Percentiles rank a stretch among this genome's conserved stretches.
Conservation (phyloP, 1,140 invertebrate genomes). For the Euura saliciscinereae region DNA sequence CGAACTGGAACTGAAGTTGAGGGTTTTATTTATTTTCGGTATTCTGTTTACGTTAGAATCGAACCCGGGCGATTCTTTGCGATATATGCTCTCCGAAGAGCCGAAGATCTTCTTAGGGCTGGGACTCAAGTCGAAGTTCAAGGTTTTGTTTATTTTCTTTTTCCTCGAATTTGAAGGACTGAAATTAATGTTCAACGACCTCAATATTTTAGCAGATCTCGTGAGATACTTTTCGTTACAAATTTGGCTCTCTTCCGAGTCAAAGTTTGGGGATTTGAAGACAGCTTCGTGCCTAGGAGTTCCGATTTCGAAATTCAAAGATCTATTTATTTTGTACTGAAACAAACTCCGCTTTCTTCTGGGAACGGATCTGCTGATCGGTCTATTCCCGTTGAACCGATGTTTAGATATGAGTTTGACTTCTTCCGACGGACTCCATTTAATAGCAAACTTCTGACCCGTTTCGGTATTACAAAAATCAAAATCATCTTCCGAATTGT, state of each 20-base stretch:
- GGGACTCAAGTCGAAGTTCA: slow-evolving; percentile 45
- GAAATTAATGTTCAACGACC: slow-evolving; percentile 39
- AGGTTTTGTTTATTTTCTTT: slow-evolving; percentile 45
- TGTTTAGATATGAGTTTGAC: slow-evolving; percentile 31
- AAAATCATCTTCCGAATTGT: slow-evolving; percentile 29
- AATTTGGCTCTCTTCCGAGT: slow-evolving; percentile 19
- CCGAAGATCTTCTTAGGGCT: slow-evolving; percentile 35
- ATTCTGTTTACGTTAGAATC: neutral
- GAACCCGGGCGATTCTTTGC: neutral
- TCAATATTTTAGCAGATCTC: slow-evolving; percentile 51
- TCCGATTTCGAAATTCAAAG: slow-evolving; percentile 43
- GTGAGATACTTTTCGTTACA: slow-evolving; percentile 33
- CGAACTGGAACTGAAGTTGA: slow-evolving; percentile 36
- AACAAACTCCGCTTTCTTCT: slow-evolving; percentile 30
- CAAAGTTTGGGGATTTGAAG: slow-evolving; percentile 34
- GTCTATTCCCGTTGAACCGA: slow-evolving; percentile 31
- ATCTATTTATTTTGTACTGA: slow-evolving; percentile 39
- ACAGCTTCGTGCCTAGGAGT: slow-evolving; percentile 21
- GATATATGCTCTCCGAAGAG: slow-evolving; percentile 17
- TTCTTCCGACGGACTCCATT: slow-evolving; percentile 32
- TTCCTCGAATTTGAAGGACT: slow-evolving; percentile 29
- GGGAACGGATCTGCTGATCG: slow-evolving; percentile 34
- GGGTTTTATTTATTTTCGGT: slow-evolving; percentile 33
- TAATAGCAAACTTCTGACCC: slow-evolving; percentile 28
- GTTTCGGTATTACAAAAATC: slow-evolving; percentile 27